A percentile compares a stretch with the other conserved stretches of the same genome.
Conservation (phyloP, 2,113 vertebrate species). For the Aldabrachelys gigantea region DNA sequence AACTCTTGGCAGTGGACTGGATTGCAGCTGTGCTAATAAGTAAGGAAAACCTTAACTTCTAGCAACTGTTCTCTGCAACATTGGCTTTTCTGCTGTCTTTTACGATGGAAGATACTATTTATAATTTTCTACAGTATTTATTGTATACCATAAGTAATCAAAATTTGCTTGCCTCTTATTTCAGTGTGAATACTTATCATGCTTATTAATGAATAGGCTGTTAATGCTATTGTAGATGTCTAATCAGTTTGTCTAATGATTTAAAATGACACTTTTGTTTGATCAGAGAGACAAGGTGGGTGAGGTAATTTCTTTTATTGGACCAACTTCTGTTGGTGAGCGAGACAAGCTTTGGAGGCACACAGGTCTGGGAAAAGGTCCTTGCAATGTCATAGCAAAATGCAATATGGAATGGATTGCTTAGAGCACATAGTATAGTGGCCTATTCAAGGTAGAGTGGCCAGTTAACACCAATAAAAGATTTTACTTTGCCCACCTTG, state of each 20-base stretch:
- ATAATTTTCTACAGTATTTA: not conserved
- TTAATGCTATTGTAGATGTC: not conserved
- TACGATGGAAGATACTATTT: not conserved
- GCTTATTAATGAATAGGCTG: not conserved
- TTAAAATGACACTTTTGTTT: not conserved
- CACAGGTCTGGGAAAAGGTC: not conserved
- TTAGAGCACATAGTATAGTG: not conserved
- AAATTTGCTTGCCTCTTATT: not conserved
- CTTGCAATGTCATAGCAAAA: not conserved
- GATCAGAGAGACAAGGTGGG: not conserved
- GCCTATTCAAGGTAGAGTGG: not conserved
- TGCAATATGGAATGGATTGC: not conserved
- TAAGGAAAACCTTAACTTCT: not conserved
- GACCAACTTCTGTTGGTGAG: not conserved
- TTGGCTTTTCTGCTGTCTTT: not conserved
- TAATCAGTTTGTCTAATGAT: not conserved
- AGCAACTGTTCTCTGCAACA: not conserved
- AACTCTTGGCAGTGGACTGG: rapidly evolving
- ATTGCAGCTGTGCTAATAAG: not conserved
- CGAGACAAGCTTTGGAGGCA: not conserved
- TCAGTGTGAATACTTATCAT: not conserved
- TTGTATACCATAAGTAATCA: not conserved
- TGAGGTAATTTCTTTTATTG: not conserved
- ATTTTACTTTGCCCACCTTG: not conserved
- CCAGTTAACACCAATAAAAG: not conserved